phyloP scores from a whole-genome alignment of 2,113 vertebrate genomes.

The Platysternon megacephalum region DNA sequence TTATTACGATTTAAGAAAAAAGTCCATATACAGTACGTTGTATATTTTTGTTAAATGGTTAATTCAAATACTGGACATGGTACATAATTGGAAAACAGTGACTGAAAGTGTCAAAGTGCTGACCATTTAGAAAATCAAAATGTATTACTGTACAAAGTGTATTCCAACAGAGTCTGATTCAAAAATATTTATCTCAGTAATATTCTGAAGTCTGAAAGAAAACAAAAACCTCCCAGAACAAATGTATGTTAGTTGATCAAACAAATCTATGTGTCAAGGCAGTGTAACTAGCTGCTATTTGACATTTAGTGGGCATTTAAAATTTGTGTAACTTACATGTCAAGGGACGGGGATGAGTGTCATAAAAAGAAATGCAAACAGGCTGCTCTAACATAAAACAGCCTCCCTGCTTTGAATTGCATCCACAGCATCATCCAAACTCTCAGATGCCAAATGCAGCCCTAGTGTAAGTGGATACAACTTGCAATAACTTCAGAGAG shows the following conservation, averaged over 20 bases:
- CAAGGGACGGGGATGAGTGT: not conserved
- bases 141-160: not conserved
- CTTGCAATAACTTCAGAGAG: not conserved
- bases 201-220: not conserved
- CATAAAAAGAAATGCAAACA: not conserved
- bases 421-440: not conserved
- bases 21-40: not conserved
- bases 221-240: not conserved
- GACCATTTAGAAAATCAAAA: not conserved
- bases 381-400: not conserved
- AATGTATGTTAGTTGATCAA: not conserved
- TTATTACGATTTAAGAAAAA: accelerated
- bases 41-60: not conserved
- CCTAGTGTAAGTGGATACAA: not conserved
- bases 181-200: not conserved
- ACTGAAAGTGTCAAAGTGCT: not conserved
- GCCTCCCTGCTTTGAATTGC: not conserved
- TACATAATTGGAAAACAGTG: not conserved
- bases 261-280: not conserved
- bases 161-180: not conserved
- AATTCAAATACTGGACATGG: not conserved
- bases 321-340: accelerated
- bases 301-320: not conserved
- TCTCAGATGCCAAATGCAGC: not conserved
- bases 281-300: not conserved